Evolutionary conservation across 2,113 vertebrate species (phyloP).

Genomic region (Colinus virginianus): DNA sequence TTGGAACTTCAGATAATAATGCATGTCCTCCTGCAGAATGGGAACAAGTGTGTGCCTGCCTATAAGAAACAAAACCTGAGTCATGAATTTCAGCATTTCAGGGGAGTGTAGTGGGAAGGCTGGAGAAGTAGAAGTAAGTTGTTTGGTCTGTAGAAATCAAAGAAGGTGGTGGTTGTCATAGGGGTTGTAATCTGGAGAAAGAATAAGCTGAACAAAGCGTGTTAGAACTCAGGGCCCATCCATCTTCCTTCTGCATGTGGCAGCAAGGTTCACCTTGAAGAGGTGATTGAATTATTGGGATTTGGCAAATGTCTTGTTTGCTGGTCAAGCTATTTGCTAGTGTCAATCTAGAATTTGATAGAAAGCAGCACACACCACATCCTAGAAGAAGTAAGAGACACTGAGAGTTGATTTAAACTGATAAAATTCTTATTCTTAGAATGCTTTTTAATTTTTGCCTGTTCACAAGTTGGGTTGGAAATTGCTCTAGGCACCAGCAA

Average conservation of each 20-base stretch:
- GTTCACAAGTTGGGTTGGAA: accelerated
- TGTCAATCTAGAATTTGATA: not conserved
- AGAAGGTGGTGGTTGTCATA: not conserved
- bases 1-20: not conserved
- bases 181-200: not conserved
- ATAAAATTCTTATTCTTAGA: not conserved
- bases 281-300: not conserved
- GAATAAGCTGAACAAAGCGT: not conserved
- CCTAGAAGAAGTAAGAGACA: not conserved
- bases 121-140: not conserved
- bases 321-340: not conserved
- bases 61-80: not conserved
- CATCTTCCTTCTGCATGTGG: not conserved
- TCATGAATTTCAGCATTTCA: not conserved
- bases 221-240: not conserved
- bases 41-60: not conserved
- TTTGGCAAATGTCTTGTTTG: not conserved
- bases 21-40: not conserved
- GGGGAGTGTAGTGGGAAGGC: not conserved
- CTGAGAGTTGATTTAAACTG: not conserved
- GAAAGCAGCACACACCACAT: not conserved
- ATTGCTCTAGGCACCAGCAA: not conserved
- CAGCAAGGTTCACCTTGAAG: not conserved
- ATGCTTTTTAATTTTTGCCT: not conserved
- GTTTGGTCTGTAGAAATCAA: not conserved